Conservation (phyloP, 1,140 invertebrate species). For the Danaus plexippus region DNA sequence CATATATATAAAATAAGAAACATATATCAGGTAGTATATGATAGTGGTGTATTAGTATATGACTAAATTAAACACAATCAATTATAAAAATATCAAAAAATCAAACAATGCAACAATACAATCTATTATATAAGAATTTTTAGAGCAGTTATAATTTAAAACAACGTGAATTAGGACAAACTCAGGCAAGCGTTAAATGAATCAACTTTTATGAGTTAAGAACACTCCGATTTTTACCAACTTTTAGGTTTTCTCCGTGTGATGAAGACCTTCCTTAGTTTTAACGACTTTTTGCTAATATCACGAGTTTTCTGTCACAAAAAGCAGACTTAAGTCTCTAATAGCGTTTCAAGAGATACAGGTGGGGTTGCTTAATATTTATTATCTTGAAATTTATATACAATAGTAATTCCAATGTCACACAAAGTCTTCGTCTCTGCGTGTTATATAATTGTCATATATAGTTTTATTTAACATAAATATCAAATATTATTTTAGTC, state of each 20-base stretch:
- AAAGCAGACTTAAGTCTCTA: no score
- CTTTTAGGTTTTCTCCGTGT: constrained; percentile 51
- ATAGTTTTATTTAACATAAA: no score
- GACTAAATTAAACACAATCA: constrained; percentile 3
- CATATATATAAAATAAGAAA: neutral
- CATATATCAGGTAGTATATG: neutral
- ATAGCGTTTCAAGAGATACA: no score
- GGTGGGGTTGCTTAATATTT: no score
- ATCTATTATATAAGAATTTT: no score
- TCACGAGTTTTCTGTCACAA: constrained; percentile 25
- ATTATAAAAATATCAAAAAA: constrained; percentile 8
- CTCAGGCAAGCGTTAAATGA: constrained; percentile 66
- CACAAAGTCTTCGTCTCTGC: no score
- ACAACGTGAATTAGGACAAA: constrained; percentile 39
- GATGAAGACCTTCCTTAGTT: constrained; percentile 65
- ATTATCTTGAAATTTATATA: no score
- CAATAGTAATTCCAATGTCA: no score
- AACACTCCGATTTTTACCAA: constrained; percentile 56
- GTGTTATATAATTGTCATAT: no score
- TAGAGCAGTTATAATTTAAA: constrained; percentile 36
- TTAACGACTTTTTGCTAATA: constrained; percentile 70
- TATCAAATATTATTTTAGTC: no score
- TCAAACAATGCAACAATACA: no score
- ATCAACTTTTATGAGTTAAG: constrained; percentile 69
- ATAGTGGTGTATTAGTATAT: neutral